Evolutionary conservation across 2,797 vertebrate species (phyloP).

Genomic region (Cyprinodon diabolis): DNA sequence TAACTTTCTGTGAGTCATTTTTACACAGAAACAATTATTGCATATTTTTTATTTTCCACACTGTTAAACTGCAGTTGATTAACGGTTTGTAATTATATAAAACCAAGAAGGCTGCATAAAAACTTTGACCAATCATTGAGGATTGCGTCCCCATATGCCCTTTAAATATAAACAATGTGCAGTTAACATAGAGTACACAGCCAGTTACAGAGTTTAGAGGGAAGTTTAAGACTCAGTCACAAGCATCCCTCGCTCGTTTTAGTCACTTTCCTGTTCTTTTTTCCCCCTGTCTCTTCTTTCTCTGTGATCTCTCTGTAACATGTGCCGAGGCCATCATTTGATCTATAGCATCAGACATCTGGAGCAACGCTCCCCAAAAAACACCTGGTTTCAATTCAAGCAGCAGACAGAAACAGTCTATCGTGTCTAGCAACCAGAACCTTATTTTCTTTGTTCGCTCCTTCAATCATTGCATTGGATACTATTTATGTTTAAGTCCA

Average conservation of each 20-base stretch:
- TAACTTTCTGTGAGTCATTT: too few species aligned
- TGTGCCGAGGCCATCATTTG: conserved; percentile 70
- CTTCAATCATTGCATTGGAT: conserved; percentile 44
- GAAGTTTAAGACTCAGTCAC: conserved; percentile 14
- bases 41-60: background rate
- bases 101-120: background rate
- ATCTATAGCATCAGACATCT: conserved; percentile 78
- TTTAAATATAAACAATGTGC: background rate
- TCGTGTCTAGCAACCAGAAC: conserved; percentile 64
- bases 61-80: background rate
- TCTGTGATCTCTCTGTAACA: conserved; percentile 60
- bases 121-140: background rate
- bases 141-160: background rate
- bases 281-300: conserved; percentile 32
- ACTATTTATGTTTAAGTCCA: conserved; percentile 55
- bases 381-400: conserved; percentile 85
- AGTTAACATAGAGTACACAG: background rate
- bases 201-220: background rate
- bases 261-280: conserved; percentile 27
- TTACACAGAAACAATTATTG: background rate
- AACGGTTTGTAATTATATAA: background rate
- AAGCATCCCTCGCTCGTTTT: conserved; percentile 3
- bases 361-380: conserved; percentile 53
- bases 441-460: background rate
- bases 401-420: conserved; percentile 74